These are phyloP conservation scores for Pseudopodoces humilis DNA, from an alignment of 2,113 vertebrate species.

Conservation along the genomic window DNA sequence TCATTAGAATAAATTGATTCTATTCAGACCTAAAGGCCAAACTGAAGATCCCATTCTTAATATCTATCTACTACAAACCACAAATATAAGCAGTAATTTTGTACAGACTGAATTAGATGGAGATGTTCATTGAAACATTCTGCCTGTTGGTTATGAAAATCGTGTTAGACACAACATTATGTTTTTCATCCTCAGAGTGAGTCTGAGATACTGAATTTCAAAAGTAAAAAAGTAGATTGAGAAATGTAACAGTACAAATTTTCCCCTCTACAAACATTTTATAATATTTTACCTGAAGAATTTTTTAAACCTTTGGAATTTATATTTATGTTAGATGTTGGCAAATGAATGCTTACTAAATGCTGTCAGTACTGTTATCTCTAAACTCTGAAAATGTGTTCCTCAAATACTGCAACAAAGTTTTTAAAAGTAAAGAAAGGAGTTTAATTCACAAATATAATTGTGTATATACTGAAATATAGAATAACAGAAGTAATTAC, in stretches of 20 bases:
- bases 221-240: background rate
- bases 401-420: background rate
- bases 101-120: background rate
- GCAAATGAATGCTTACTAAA: background rate
- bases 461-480: background rate
- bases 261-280: background rate
- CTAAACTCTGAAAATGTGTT: background rate
- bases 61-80: background rate
- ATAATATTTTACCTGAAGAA: background rate
- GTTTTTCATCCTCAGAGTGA: background rate
- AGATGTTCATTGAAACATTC: background rate
- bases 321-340: background rate
- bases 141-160: background rate
- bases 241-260: fast-evolving
- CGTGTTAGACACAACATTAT: background rate
- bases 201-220: background rate
- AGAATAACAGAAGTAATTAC: slow-evolving; percentile 52
- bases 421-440: background rate
- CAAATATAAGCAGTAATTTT: background rate
- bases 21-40: background rate
- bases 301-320: background rate
- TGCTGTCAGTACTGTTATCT: background rate
- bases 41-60: background rate
- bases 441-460: background rate
- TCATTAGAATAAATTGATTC: background rate